These are phyloP conservation scores for Eustalomyia histrio DNA, from an alignment of 2,888 invertebrate species.

Conservation along the genomic window DNA sequence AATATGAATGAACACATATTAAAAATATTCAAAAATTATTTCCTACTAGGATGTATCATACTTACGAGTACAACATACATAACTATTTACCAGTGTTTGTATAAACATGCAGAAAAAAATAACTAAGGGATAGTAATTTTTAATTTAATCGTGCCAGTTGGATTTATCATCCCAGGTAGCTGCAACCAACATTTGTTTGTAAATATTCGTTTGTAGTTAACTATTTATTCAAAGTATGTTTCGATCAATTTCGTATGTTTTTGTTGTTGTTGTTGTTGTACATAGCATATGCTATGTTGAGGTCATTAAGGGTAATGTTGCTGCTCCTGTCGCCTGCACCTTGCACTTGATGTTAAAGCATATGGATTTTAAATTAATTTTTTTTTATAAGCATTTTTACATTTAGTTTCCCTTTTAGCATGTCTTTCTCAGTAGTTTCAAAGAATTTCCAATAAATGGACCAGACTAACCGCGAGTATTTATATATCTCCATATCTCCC, in stretches of 20 bases:
- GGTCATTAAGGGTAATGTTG: slow-evolving; percentile 25
- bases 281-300: slow-evolving; percentile 37
- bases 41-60: neutral
- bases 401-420: slow-evolving; percentile 5
- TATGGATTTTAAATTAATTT: slow-evolving; percentile 39
- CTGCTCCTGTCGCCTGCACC: slow-evolving; percentile 26
- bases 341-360: slow-evolving; percentile 36
- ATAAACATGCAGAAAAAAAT: neutral
- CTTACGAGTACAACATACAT: too few species aligned
- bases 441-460: too few species aligned
- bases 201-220: neutral
- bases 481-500: too few species aligned
- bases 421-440: neutral
- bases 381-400: slow-evolving; percentile 10
- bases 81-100: neutral
- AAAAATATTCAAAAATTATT: neutral
- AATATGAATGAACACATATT: neutral
- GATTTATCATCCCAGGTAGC: slow-evolving; percentile 19
- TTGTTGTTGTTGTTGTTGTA: neutral
- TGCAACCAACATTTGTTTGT: neutral
- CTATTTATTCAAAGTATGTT: neutral
- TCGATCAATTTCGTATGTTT: slow-evolving; percentile 6
- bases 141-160: slow-evolving; percentile 31
- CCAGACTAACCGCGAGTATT: too few species aligned
- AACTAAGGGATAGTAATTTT: neutral